A percentile compares a stretch with the other conserved stretches of the same genome.
Evolutionary conservation across 2,888 invertebrate genomes (phyloP).

Genomic region (Hesperia comma): DNA sequence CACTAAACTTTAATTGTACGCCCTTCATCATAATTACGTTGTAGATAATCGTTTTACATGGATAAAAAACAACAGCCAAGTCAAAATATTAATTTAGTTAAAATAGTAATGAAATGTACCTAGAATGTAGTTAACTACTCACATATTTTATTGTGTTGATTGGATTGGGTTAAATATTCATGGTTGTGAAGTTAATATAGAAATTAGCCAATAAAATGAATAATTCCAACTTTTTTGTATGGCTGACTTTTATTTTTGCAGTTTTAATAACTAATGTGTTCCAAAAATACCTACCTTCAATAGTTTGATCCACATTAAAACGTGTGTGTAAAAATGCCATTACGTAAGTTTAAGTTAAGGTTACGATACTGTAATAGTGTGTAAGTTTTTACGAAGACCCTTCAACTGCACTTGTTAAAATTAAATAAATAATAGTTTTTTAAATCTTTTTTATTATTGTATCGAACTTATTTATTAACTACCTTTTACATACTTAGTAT

Average conservation of each 20-base stretch:
- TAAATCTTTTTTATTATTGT: not conserved
- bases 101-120: not conserved
- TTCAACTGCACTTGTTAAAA: not conserved
- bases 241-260: too few relatives aligned
- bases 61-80: not conserved
- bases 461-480: too few relatives aligned
- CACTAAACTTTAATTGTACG: not conserved
- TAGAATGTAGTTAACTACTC: not conserved
- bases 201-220: not conserved
- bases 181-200: slow-evolving; percentile 6
- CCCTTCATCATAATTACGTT: too few relatives aligned
- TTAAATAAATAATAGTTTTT: slow-evolving; percentile 8
- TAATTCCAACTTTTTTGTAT: too few relatives aligned
- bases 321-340: not conserved
- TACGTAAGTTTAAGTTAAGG: not conserved
- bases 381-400: not conserved
- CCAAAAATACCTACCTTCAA: too few relatives aligned
- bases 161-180: not conserved
- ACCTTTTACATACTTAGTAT: too few relatives aligned
- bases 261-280: too few relatives aligned
- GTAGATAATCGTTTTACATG: not conserved
- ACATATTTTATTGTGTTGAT: not conserved
- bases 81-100: not conserved
- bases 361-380: not conserved
- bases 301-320: too few relatives aligned